Evolutionary conservation across 2,797 vertebrate species (phyloP), one percentile per base, ranked within the genome.

Genomic region (Psittacula derbiana): DNA sequence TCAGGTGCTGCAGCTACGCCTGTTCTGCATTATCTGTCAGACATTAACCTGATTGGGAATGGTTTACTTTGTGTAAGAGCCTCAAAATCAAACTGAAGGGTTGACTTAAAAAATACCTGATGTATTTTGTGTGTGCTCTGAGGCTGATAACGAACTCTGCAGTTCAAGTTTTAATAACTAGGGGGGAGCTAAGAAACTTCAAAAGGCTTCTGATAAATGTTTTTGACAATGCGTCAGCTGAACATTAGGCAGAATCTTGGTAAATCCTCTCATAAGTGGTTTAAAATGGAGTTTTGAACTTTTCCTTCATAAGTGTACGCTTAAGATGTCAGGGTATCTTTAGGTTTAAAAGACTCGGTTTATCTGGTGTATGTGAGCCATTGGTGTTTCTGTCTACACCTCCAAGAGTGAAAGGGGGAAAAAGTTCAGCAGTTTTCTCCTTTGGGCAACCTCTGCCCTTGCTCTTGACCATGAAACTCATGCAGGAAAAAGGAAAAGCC

Each of bases 191-290:
- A 44, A 82, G 96, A 88, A 97, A 97, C 97, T 98, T 98, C 98
- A 98, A 98, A 98, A 98, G 97, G 93, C 96, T 97, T 8, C 8
- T 91, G 96, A 95, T 96, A 96, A 97, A 97, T 96, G 97, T 96
- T 98, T 97, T 94, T 98, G 97, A 98, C 98, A 98, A 97, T 88
- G 97, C 95, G 95, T 97, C 97, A 97, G 97, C 96, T 92, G 94
- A 98, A 97, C 97, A 82, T 97, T 97, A 97, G 97, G 97, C 97
- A 97, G 98, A 88, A 97, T 97, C 97, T 97, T 86, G 96, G 97
- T 97, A 98, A 97, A 98, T 97, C 97, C 97, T 96, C 96, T 97
- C 97, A 60, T 98, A 97, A 98, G 98, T 97, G 97, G 95, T 98
- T 98, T 98, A 98, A 97, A 97, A 53, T 90, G 93, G 96, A 97